phyloP scores from a whole-genome alignment of 1,140 invertebrate species.

The Drosophila albomicans region DNA sequence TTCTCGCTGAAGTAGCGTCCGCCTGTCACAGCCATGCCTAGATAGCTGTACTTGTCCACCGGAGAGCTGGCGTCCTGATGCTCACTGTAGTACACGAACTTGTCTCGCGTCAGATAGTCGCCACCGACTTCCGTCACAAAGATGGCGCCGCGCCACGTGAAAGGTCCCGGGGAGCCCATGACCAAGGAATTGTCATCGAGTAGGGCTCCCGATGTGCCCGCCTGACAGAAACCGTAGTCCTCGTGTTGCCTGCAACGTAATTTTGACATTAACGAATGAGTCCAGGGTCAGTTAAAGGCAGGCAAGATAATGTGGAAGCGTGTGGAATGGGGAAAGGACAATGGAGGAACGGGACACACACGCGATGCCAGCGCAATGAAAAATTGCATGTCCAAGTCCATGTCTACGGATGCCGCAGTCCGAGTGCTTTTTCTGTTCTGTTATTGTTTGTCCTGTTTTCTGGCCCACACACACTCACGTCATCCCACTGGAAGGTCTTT shows the following conservation, averaged over 20 bases:
- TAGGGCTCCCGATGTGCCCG: constrained; percentile 93
- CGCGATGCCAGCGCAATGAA: constrained; percentile 69
- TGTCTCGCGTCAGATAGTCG: constrained; percentile 91
- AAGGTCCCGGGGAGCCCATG: constrained; percentile 94
- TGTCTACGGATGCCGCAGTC: not conserved
- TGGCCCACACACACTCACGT: constrained; percentile 19
- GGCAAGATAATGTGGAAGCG: not conserved
- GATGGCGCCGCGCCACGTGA: constrained; percentile 95
- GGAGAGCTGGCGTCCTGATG: constrained; percentile 88
- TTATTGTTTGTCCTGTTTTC: too few species aligned
- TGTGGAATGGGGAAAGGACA: not conserved
- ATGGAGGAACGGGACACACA: constrained; percentile 30
- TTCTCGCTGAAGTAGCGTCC: constrained; percentile 90
- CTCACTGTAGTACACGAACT: constrained; percentile 91
- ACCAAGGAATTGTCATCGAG: constrained; percentile 92
- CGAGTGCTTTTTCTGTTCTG: not conserved
- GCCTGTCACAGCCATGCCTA: constrained; percentile 93
- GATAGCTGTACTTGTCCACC: constrained; percentile 95
- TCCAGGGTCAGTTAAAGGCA: constrained; percentile 52
- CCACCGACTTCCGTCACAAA: constrained; percentile 92
- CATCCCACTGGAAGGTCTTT: constrained; percentile 35
- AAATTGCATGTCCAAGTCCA: constrained; percentile 70
- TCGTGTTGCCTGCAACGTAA: constrained; percentile 87
- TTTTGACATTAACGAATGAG: constrained; percentile 60
- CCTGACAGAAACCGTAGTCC: constrained; percentile 96